phyloP scores from a whole-genome alignment of 2,888 invertebrate genomes.

The Watsonalla binaria region DNA sequence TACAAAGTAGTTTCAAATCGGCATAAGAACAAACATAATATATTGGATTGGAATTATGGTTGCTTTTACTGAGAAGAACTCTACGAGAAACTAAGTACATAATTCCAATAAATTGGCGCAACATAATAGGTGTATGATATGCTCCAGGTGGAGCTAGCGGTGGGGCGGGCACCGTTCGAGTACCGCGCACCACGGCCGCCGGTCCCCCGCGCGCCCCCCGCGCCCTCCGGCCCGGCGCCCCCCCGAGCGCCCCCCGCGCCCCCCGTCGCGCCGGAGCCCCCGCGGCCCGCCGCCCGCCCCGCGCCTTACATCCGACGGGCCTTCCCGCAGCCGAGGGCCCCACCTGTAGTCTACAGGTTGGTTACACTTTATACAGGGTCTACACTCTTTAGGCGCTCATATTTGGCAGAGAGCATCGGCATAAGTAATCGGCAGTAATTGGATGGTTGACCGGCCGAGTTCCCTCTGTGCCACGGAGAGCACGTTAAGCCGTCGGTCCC shows the following conservation, averaged over 20 bases:
- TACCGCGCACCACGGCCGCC: constrained; percentile 47
- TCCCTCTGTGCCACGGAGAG: too few species aligned
- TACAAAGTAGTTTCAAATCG: too few species aligned
- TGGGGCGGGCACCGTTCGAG: constrained; percentile 61
- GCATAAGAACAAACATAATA: too few species aligned
- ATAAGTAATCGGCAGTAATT: too few species aligned
- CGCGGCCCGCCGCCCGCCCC: constrained; percentile 21
- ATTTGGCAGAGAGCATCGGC: too few species aligned
- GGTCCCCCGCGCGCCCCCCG: constrained; percentile 20
- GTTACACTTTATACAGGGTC: too few species aligned
- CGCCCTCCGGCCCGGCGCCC: constrained; percentile 23
- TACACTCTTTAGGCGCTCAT: too few species aligned
- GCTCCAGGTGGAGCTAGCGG: constrained; percentile 60
- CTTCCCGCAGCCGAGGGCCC: constrained; percentile 20
- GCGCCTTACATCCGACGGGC: constrained; percentile 26
- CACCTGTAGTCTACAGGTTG: constrained; percentile 12
- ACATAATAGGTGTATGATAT: not conserved
- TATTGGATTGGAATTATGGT: too few species aligned
- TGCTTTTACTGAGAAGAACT: too few species aligned
- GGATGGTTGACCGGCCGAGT: too few species aligned
- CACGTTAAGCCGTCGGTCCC: too few species aligned
- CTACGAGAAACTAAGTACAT: too few species aligned
- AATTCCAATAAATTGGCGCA: not conserved
- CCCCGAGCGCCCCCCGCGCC: constrained; percentile 18
- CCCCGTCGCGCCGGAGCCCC: constrained; percentile 14